These are phyloP conservation scores for Cisticola juncidis DNA, from an alignment of 2,113 vertebrate species.

Conservation along the genomic window DNA sequence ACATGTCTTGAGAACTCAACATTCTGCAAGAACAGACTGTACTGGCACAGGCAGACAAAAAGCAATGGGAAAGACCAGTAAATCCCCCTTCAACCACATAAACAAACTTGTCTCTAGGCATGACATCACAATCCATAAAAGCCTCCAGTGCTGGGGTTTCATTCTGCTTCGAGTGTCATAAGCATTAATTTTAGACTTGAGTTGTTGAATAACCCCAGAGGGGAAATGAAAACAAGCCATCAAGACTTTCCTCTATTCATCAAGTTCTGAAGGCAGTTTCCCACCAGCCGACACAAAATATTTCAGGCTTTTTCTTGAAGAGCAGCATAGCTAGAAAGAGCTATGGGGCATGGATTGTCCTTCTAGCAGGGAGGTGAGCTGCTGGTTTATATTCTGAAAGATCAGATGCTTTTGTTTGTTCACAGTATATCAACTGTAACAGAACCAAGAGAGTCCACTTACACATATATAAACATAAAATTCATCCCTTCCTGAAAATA, in stretches of 20 bases:
- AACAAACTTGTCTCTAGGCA: conserved; percentile 44
- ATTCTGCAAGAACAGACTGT: not conserved
- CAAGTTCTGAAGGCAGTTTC: not conserved
- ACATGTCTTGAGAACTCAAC: not conserved
- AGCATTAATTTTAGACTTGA: conserved; percentile 39
- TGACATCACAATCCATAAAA: conserved; percentile 26
- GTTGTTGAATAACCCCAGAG: not conserved
- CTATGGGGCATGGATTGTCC: not conserved
- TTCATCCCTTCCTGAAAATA: not conserved
- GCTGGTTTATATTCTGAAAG: not conserved
- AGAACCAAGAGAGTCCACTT: not conserved
- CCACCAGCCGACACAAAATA: not conserved
- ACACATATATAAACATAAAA: not conserved
- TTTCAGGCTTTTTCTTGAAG: conserved; percentile 5
- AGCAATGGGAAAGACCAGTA: not conserved
- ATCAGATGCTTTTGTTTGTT: not conserved
- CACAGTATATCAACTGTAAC: not conserved
- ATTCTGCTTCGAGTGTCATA: not conserved
- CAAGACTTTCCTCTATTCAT: not conserved
- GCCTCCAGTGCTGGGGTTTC: not conserved
- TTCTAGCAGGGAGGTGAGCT: not conserved
- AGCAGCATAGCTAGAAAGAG: not conserved
- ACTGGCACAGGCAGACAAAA: not conserved
- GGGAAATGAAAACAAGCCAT: not conserved
- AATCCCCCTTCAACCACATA: conserved; percentile 6